Evolutionary conservation across 1,140 invertebrate species (phyloP).

Genomic region (Drosophila nebulosa): DNA sequence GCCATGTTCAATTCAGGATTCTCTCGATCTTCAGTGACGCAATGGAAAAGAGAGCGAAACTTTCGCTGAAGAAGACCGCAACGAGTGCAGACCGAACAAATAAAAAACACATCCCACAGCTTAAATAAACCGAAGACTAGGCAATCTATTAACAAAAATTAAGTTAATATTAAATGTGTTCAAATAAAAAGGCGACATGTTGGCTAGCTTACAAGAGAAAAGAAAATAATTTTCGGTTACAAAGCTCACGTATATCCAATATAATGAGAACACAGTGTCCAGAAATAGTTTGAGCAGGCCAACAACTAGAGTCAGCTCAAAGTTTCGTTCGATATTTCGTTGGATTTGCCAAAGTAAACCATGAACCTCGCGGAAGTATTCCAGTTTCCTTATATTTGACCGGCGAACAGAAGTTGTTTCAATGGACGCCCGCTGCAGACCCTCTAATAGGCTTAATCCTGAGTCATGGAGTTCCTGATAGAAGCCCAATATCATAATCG

Average conservation of each 20-base stretch:
- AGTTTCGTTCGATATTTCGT: constrained; percentile 35
- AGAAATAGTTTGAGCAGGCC: constrained; percentile 37
- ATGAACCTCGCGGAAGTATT: constrained; percentile 25
- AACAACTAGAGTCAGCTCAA: constrained; percentile 29
- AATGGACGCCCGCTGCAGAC: constrained; percentile 11
- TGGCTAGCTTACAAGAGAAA: too few relatives aligned
- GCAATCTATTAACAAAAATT: too few relatives aligned
- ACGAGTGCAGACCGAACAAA: constrained; percentile 41
- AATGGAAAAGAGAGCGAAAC: constrained; percentile 32
- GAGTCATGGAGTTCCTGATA: constrained; percentile 36
- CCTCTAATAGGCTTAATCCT: constrained; percentile 6
- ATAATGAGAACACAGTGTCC: constrained; percentile 31
- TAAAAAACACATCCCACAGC: constrained; percentile 29
- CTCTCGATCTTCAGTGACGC: constrained; percentile 28
- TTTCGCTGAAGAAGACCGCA: constrained; percentile 37
- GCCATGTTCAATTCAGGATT: constrained; percentile 34
- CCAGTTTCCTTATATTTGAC: constrained; percentile 14
- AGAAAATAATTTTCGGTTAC: too few relatives aligned
- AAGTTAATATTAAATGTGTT: too few relatives aligned
- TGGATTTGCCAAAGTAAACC: constrained; percentile 34
- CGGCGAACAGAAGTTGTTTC: constrained; percentile 21
- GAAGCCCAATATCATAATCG: constrained; percentile 21
- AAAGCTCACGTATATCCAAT: constrained; percentile 48
- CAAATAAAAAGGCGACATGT: too few relatives aligned
- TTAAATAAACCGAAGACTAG: constrained; percentile 20